These are phyloP conservation scores for Hirtodrosophila histrioides DNA, from an alignment of 2,888 invertebrate species.

Conservation along the genomic window DNA sequence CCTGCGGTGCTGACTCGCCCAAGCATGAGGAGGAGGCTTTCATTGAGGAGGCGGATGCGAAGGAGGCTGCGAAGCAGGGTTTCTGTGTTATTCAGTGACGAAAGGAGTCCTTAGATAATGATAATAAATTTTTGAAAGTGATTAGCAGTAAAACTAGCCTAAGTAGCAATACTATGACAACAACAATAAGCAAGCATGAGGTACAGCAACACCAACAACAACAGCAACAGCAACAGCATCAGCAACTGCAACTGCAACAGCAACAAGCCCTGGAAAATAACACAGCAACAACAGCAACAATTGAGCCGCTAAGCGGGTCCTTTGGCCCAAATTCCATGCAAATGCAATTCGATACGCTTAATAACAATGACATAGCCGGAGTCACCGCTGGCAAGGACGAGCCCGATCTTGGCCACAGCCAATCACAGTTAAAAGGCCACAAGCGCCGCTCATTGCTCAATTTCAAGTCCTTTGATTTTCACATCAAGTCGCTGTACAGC, in stretches of 20 bases:
- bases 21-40: slow-evolving; percentile 86
- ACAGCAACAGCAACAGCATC: slow-evolving; percentile 45
- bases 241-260: slow-evolving; percentile 57
- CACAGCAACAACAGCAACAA: slow-evolving; percentile 47
- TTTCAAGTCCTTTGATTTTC: slow-evolving; percentile 84
- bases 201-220: slow-evolving; percentile 77
- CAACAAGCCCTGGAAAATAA: slow-evolving; percentile 31
- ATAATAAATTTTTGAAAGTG: slow-evolving; percentile 85
- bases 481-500: slow-evolving; percentile 83
- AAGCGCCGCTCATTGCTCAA: slow-evolving; percentile 80
- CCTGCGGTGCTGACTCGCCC: slow-evolving; percentile 88
- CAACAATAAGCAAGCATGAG: slow-evolving; percentile 84
- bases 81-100: slow-evolving; percentile 92
- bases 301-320: slow-evolving; percentile 18
- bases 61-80: slow-evolving; percentile 88
- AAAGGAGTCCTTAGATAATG: slow-evolving; percentile 86
- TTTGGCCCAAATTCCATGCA: slow-evolving; percentile 57
- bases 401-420: background rate
- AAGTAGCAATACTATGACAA: slow-evolving; percentile 85
- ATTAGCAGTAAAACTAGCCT: slow-evolving; percentile 85
- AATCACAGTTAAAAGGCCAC: slow-evolving; percentile 16
- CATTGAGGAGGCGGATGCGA: slow-evolving; percentile 86
- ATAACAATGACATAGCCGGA: slow-evolving; percentile 69
- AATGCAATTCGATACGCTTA: slow-evolving; percentile 53
- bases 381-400: slow-evolving; percentile 21